Conservation (phyloP, 2,888 invertebrate genomes). For the Fabriciana adippe region DNA sequence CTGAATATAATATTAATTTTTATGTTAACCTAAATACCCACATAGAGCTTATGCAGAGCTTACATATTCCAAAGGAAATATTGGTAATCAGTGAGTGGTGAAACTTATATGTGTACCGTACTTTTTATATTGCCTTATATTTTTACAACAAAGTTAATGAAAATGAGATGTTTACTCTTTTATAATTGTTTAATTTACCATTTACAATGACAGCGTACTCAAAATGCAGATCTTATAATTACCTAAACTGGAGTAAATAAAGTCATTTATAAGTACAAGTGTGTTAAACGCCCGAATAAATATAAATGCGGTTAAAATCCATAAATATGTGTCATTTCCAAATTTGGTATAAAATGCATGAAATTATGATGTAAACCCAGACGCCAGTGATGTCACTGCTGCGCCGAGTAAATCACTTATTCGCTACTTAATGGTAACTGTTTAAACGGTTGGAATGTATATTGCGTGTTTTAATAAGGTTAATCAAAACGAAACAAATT, state of each 20-base stretch:
- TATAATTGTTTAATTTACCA: not conserved
- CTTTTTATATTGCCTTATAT: not conserved
- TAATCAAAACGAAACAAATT: constrained; percentile 33
- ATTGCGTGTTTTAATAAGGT: constrained; percentile 37
- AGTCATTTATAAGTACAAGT: constrained; percentile 22
- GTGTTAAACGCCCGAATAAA: constrained; percentile 20
- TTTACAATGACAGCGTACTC: not conserved
- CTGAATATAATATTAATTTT: constrained; percentile 15
- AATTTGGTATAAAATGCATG: constrained; percentile 32
- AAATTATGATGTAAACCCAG: constrained; percentile 38
- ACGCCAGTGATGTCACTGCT: constrained; percentile 38
- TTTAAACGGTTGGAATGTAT: constrained; percentile 32
- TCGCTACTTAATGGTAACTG: constrained; percentile 37
- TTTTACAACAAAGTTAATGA: not conserved
- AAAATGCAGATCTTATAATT: constrained; percentile 10
- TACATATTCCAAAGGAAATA: too few species aligned
- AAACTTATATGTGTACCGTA: too few species aligned
- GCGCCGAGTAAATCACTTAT: constrained; percentile 39
- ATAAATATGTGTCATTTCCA: constrained; percentile 33
- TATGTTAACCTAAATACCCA: not conserved
- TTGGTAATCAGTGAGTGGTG: too few species aligned
- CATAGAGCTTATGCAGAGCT: too few species aligned
- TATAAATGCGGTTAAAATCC: constrained; percentile 19
- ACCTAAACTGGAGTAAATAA: constrained; percentile 7
- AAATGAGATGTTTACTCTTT: not conserved